Evolutionary conservation across 2,888 invertebrate genomes (phyloP), one percentile per base, ranked within the genome.

Genomic region (Helicoverpa assulta): DNA sequence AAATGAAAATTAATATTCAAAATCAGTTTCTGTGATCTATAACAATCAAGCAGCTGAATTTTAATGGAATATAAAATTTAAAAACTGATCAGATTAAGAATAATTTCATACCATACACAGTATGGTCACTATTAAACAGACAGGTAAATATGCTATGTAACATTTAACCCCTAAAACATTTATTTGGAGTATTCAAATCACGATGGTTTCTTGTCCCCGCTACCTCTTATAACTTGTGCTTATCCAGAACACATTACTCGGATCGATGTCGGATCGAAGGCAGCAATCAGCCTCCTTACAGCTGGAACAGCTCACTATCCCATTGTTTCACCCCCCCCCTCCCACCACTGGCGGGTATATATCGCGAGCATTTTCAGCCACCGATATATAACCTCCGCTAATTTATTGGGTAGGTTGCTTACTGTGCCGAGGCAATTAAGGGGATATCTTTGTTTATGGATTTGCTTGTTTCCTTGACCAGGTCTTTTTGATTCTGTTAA

Each of bases 181-280:
- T 0, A 33, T 7, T 12, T 5, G 6, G 6, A 21, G 5, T 7
- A 18, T 55, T 5, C 33, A n/a, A 66, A 6, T 1, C 6, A 2
- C 21, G n/a, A n/a, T n/a, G n/a, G n/a, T 12, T 43, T 8, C 10
- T 5, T 26, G 16, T 18, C 0, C 0, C 8, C 80, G 80, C 76
- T 54, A 7, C 12, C 43, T n/a, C 52, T 18, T 54, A 18, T 61
- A 26, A 50, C 65, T 73, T 33, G 16, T 14, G 16, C 57, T 57
- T 50, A 7, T 0, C 40, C 29, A n/a, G 72, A 83, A 79, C 79
- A 79, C 86, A 89, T 90, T 90, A 90, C 86, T 76, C 76, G 89
- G 92, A 93, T 93, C 92, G 93, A 93, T 91, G 92, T 93, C 92
- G 89, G 91, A 93, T 93, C 91, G 93, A 91, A 92, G 84, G 82